Percentiles rank a stretch among this genome's conserved stretches.
Conservation (phyloP, 2,113 vertebrate genomes). For the Sander lucioperca region DNA sequence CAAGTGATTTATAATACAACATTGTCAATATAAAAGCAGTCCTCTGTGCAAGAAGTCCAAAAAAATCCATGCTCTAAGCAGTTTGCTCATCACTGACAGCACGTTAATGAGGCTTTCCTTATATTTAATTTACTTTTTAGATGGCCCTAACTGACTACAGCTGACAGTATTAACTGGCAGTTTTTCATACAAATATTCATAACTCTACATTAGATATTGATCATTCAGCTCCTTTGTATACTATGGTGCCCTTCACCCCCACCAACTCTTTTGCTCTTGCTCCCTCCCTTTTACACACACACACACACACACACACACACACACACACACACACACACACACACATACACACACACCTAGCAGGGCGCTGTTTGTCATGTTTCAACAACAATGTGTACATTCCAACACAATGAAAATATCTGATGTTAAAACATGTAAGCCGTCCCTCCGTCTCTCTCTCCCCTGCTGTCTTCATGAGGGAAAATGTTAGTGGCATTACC, state of each 20-base stretch:
- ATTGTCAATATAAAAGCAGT: background rate
- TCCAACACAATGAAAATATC: slow-evolving; percentile 27
- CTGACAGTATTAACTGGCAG: slow-evolving; percentile 14
- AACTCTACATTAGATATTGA: slow-evolving; percentile 33
- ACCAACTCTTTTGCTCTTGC: background rate
- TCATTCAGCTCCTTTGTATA: slow-evolving; percentile 5
- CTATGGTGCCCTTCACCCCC: background rate
- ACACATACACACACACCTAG: background rate
- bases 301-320: background rate
- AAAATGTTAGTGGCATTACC: slow-evolving; percentile 59
- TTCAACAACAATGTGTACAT: slow-evolving; percentile 8
- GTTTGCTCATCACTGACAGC: slow-evolving; percentile 6
- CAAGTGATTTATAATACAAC: background rate
- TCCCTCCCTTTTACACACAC: background rate
- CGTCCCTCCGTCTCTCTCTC: slow-evolving; percentile 8
- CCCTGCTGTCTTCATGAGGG: slow-evolving; percentile 44
- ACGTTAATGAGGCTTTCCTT: background rate
- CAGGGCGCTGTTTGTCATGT: slow-evolving; percentile 12
- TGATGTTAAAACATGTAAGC: slow-evolving; percentile 32
- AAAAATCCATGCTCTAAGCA: background rate
- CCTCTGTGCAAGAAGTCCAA: background rate
- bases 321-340: too few relatives aligned
- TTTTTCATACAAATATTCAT: slow-evolving; percentile 23
- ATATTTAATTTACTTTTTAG: slow-evolving; percentile 7
- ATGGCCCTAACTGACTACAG: background rate